Percentiles rank a stretch among this genome's conserved stretches.
Evolutionary conservation across 2,113 vertebrate species (phyloP).

Genomic region (Gulo gulo): DNA sequence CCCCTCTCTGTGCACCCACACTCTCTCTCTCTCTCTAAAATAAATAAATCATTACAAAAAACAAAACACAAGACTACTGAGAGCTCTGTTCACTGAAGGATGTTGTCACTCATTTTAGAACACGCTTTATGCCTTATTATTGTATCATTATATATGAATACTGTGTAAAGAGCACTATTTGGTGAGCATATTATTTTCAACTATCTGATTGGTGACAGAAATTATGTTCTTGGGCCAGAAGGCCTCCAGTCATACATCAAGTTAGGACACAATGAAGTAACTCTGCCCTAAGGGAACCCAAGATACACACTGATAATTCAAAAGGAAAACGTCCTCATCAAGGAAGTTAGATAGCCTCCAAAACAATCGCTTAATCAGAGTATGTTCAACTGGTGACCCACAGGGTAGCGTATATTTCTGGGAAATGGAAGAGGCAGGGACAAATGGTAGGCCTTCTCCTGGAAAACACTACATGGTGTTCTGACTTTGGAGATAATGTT

Average conservation of each 20-base stretch:
- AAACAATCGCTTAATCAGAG: slow-evolving; percentile 1
- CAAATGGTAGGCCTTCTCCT: not conserved
- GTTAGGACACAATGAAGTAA: slow-evolving; percentile 54
- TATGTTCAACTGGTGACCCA: not conserved
- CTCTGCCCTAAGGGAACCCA: slow-evolving; percentile 50
- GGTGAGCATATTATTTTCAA: slow-evolving; percentile 44
- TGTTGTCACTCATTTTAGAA: not conserved
- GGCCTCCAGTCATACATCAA: slow-evolving; percentile 25
- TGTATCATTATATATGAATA: not conserved
- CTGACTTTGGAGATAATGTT: not conserved
- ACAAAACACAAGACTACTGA: not conserved
- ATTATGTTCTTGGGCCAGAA: slow-evolving; percentile 59
- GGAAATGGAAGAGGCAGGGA: not conserved
- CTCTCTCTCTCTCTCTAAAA: not conserved
- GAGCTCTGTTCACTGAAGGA: not conserved
- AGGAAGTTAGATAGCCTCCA: not conserved
- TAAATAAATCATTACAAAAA: not conserved
- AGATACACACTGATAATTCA: slow-evolving; percentile 34
- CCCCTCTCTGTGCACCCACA: not conserved
- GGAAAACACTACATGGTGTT: not conserved
- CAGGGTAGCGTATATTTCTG: not conserved
- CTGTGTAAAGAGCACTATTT: slow-evolving; percentile 29
- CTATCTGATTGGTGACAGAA: slow-evolving; percentile 57
- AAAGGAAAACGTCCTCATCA: slow-evolving; percentile 40
- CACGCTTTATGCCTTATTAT: slow-evolving; percentile 5